Evolutionary conservation across 1,140 invertebrate species (phyloP), one percentile per base, ranked within the genome.

Genomic region (silkworm (Bombyx mori)): DNA sequence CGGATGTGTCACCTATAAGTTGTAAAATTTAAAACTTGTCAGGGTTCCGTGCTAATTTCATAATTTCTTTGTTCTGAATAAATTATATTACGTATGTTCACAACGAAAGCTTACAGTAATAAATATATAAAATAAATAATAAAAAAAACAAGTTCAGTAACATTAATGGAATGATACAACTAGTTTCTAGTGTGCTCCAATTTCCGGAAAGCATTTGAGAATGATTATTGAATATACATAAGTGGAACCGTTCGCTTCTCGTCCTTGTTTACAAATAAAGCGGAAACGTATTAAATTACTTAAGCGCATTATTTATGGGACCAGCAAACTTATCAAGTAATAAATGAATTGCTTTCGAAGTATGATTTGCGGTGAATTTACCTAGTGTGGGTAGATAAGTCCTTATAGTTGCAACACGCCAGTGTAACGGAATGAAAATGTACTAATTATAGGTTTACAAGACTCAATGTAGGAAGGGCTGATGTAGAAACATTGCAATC

Each of bases 401-500:
- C 26, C 26, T 35, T 35, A 35, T 35, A 35, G 26, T 35, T 35
- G 26, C 26, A 35, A 35, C 26, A 35, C 26, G 26, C 26, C 26
- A 35, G 26, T 35, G 4, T 49, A 22, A 49, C 9, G 48, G 7
- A 12, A 49, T n/a, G 12, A 42, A 22, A 10, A 22, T 42, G 51
- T 51, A 18, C 49, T 8, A 18, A 12, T 18, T 46, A 51, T 26
- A 52, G 6, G 51, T 42, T 22, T 51, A 35, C 12, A 9, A 18
- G 8, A 51, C n/a, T 52, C 8, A 35, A 9, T 52, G n/a, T 42
- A 52, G 7, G 51, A 42, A 52, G 26, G 26, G 49, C n/a, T 51
- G 8, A 73, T 69, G 71, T 73, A 66, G 68, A 72, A 75, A 79
- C 68, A 64, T 66, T 68, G 71, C 70, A 75, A 69, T 74, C 63